phyloP scores from a whole-genome alignment of 2,888 invertebrate genomes.

The Diarsia brunnea region DNA sequence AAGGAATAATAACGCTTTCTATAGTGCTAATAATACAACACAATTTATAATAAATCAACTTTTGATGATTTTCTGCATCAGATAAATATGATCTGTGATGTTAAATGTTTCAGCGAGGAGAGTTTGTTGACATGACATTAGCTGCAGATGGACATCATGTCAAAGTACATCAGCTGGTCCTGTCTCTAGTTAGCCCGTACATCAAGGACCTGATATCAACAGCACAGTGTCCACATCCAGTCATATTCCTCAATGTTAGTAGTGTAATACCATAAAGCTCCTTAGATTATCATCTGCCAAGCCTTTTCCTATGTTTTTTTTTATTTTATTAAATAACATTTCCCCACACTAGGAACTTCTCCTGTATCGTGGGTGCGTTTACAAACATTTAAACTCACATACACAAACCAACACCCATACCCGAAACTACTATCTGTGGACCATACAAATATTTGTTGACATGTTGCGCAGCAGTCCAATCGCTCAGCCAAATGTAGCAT shows the following conservation, averaged over 20 bases:
- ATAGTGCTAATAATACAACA: too few species aligned
- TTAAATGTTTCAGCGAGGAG: slow-evolving; percentile 78
- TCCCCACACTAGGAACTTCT: too few species aligned
- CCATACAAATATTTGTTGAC: too few species aligned
- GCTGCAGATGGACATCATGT: slow-evolving; percentile 87
- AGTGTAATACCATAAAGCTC: neutral
- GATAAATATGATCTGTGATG: neutral
- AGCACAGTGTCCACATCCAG: slow-evolving; percentile 83
- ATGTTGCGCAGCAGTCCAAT: too few species aligned
- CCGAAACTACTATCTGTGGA: too few species aligned
- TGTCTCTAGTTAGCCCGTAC: slow-evolving; percentile 86
- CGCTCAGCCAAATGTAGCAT: too few species aligned
- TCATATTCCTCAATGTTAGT: slow-evolving; percentile 87
- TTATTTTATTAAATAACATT: too few species aligned
- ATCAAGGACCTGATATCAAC: slow-evolving; percentile 84
- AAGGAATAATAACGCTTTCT: too few species aligned
- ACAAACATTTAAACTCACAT: too few species aligned
- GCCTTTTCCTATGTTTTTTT: neutral
- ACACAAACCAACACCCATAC: too few species aligned
- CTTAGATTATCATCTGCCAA: neutral
- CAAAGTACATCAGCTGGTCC: slow-evolving; percentile 85
- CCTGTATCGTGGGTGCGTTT: too few species aligned
- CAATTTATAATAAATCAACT: neutral
- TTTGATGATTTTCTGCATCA: neutral
- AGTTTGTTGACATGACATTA: slow-evolving; percentile 88